Conservation (phyloP, 2,113 vertebrate species). For the Erpornis zantholeuca region DNA sequence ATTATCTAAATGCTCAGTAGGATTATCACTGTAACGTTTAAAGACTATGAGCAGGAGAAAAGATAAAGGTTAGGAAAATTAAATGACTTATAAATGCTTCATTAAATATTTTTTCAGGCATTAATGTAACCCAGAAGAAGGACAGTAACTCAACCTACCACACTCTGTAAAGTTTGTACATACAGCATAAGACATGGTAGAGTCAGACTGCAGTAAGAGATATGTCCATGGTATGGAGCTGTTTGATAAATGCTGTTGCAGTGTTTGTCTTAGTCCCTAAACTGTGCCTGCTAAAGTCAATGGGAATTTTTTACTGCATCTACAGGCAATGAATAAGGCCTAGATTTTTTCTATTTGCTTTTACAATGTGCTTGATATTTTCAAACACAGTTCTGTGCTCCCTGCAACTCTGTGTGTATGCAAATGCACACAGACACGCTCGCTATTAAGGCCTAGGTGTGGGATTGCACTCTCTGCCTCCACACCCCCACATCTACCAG, state of each 20-base stretch:
- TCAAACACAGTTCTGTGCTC: not conserved
- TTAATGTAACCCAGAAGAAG: not conserved
- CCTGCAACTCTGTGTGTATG: not conserved
- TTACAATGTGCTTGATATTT: not conserved
- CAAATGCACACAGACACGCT: not conserved
- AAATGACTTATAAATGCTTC: not conserved
- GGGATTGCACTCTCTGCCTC: not conserved
- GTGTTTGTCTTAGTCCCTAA: not conserved
- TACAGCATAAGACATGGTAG: not conserved
- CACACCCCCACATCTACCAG: not conserved
- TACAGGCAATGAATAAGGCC: not conserved
- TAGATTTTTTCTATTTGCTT: not conserved
- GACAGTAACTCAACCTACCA: not conserved
- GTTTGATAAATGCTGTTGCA: conserved; percentile 46
- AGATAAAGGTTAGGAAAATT: not conserved
- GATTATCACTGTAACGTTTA: conserved; percentile 3
- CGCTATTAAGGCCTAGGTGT: rapidly evolving
- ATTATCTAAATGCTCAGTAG: not conserved
- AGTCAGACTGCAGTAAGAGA: conserved; percentile 21
- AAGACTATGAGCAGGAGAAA: not conserved
- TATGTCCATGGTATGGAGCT: conserved; percentile 51
- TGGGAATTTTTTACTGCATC: not conserved
- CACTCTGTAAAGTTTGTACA: not conserved
- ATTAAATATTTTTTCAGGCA: conserved; percentile 20
- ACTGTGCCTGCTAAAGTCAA: not conserved